A percentile compares a stretch with the other conserved stretches of the same genome.
These are phyloP conservation scores for Tromatobia lineatoria DNA, from an alignment of 2,888 invertebrate genomes.

Conservation along the genomic window DNA sequence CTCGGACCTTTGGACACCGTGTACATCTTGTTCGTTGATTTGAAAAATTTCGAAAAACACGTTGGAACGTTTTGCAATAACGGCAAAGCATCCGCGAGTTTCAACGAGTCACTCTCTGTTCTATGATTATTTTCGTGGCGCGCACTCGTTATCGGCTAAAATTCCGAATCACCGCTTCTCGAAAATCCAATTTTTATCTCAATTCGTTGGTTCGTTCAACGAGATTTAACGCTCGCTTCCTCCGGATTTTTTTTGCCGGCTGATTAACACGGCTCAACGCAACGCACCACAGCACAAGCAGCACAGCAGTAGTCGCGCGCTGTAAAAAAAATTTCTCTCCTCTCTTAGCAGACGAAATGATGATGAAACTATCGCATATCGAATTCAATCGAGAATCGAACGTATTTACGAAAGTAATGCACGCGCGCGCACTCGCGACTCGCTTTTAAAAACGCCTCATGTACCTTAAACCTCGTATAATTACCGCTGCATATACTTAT, in stretches of 20 bases:
- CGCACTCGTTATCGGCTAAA: conserved; percentile 22
- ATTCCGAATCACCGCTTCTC: background rate
- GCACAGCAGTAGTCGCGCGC: background rate
- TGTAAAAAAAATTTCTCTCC: conserved; percentile 23
- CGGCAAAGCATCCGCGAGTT: conserved; percentile 51
- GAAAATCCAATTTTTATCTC: background rate
- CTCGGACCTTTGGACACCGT: conserved; percentile 95
- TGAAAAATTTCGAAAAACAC: conserved; percentile 47
- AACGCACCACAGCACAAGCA: conserved; percentile 7
- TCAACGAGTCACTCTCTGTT: conserved; percentile 7
- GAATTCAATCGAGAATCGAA: conserved; percentile 40
- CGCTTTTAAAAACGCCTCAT: no score
- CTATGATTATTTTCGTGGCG: background rate
- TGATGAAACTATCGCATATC: conserved; percentile 9
- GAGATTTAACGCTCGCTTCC: background rate
- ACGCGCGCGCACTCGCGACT: no score
- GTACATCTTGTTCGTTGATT: conserved; percentile 88
- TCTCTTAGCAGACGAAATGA: conserved; percentile 32
- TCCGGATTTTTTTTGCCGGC: conserved; percentile 38
- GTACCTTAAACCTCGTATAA: no score
- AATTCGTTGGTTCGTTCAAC: background rate
- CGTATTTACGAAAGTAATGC: background rate
- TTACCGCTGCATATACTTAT: no score
- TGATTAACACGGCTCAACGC: conserved; percentile 37
- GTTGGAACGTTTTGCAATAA: conserved; percentile 46